Base-by-base conservation (phyloP, 2,888 invertebrate genomes). In the Diloba caeruleocephala region DNA sequence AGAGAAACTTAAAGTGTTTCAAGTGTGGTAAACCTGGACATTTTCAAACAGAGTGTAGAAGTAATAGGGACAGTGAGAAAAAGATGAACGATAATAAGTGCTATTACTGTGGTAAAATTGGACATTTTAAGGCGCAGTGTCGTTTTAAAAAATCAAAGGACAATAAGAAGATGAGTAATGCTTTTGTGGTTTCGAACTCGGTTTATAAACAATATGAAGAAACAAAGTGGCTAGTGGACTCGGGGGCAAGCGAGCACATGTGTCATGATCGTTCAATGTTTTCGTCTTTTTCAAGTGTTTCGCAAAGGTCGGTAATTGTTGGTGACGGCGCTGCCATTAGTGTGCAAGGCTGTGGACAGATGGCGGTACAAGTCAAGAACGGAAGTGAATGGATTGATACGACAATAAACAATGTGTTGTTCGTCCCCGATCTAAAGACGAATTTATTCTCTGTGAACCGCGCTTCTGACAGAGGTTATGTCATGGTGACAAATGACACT, bases 381-480 rank as follows among this genome's bases (percentile, higher is more conserved):
- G 70, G 71, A 1, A 37, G 2, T n/a, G n/a, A n/a, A n/a, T n/a
- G n/a, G n/a, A n/a, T n/a, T n/a, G n/a, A n/a, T n/a, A n/a, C n/a
- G n/a, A n/a, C n/a, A n/a, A n/a, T n/a, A n/a, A n/a, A n/a, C n/a
- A n/a, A n/a, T n/a, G n/a, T n/a, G n/a, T n/a, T 5, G 14, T 58
- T 28, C 9, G 68, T 72, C 19, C 68, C 68, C 1, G 61, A 63
- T 21, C 33, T 68, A 21, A 46, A 56, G 25, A 58, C 37, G 1
- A 65, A 73, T 13, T 26, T 73, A 6, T 68, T 73, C 5, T 64
- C 73, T 5, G 59, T 69, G 1, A 57, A 43, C 6, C n/a, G 56
- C 2, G 70, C 55, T 0, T n/a, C 62, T 5, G 60, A 63, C 8
- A 54, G 38, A 38, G 71, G 69, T 6, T 75, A 74, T 46, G 62